phyloP scores from a whole-genome alignment of 2,888 invertebrate genomes.

The Nomada goodeniana region DNA sequence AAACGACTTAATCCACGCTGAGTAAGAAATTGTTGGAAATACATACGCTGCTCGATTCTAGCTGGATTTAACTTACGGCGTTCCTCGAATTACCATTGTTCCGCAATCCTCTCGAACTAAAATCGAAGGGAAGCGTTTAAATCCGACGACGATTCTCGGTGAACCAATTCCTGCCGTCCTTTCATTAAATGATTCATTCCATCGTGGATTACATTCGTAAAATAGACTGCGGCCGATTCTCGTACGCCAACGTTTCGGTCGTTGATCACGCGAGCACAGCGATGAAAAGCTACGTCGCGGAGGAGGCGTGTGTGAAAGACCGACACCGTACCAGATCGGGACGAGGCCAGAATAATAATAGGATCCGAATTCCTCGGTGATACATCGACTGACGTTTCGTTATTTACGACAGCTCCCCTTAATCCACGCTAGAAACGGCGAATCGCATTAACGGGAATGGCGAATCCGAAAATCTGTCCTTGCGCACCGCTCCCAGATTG shows the following conservation, averaged over 20 bases:
- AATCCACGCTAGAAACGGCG: conserved; percentile 74
- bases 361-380: conserved; percentile 78
- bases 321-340: conserved; percentile 68
- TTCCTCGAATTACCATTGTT: no score
- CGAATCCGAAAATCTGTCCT: conserved; percentile 61
- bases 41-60: no score
- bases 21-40: no score
- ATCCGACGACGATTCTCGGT: background rate
- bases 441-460: conserved; percentile 67
- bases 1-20: no score
- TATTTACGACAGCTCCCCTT: conserved; percentile 79
- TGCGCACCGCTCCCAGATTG: conserved; percentile 40
- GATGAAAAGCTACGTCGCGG: conserved; percentile 59
- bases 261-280: conserved; percentile 50
- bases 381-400: conserved; percentile 80
- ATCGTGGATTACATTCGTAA: background rate
- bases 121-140: background rate
- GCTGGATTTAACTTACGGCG: no score
- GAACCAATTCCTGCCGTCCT: background rate
- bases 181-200: background rate
- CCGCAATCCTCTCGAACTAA: no score
- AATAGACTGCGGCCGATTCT: conserved; percentile 14
- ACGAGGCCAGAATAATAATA: conserved; percentile 79
- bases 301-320: conserved; percentile 59
- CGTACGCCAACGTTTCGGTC: conserved; percentile 31